Base-by-base conservation (phyloP, 35 echinoderm and acorn worm genomes). In the Amphiura filiformis region DNA sequence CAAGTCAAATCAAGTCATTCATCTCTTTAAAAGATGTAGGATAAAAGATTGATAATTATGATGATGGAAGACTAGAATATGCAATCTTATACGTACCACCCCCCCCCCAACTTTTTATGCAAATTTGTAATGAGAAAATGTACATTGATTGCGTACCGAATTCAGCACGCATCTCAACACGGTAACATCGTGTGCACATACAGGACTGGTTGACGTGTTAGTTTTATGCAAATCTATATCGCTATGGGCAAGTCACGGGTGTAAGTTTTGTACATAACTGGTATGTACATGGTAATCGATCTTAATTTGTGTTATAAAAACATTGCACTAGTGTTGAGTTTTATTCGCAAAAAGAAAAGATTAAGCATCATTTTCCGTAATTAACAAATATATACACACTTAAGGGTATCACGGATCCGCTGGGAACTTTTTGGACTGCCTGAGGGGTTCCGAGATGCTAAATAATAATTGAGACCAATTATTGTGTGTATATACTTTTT, bases 281-380 rank as follows among this genome's bases (percentile, higher is more conserved):
- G 61, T 70, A 15, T 30, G 17, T 70, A 70, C 61, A 70, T 13
- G 7, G 61, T 26, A 70, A 70, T 70, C 28, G 61, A 70, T 70
- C 61, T 70, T 23, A 70, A 70, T 70, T 70, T 70, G 61, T 70
- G 61, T 70, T 70, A 70, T 4, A 70, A 70, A 70, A 70, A 70
- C 61, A 70, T 70, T 70, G 7, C 26, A 70, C 44, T 70, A 23
- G 15, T 70, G 61, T 23, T 11, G 61, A 4, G 9, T 70, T 70
- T 70, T 70, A 11, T 2, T 70, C 61, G 15, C 61, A 11, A 30
- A 70, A 70, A 30, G 15, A 70, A 70, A 70, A 70, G 61, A 70
- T 70, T 15, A 23, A 18, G 28, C 7, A 70, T 70, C 61, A 70
- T 52, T 70, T 70, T 70, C 61, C 61, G 15, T 70, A 70, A 70